Percentiles rank a stretch among this genome's conserved stretches.
Conservation (phyloP, 2,797 vertebrate species). For the Enteromius thamalakanensis region DNA sequence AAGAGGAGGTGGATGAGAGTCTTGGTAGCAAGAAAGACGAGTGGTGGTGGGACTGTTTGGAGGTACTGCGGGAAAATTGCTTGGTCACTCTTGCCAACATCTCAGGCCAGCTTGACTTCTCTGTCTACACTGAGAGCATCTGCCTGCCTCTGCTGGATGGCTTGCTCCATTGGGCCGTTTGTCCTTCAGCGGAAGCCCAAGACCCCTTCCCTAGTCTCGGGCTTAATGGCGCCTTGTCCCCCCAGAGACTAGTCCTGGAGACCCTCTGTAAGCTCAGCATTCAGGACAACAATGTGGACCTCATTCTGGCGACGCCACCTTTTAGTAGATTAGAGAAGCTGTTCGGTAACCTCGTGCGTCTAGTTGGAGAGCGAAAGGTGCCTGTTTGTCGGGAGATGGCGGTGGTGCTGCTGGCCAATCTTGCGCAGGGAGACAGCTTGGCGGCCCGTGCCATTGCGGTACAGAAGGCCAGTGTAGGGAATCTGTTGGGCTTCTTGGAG, state of each 20-base stretch:
- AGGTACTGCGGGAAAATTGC: slow-evolving; percentile 95
- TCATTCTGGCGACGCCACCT: slow-evolving; percentile 95
- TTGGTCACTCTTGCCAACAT: slow-evolving; percentile 97
- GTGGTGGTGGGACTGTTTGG: slow-evolving; percentile 99
- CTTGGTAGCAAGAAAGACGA: slow-evolving; percentile 92
- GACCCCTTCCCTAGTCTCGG: slow-evolving; percentile 96
- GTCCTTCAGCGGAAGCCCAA: slow-evolving; percentile 97
- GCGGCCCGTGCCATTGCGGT: slow-evolving; percentile 92
- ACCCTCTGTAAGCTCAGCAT: slow-evolving; percentile 99
- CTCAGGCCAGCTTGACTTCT: slow-evolving; percentile 97
- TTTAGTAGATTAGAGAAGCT: slow-evolving; percentile 96
- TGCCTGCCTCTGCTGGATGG: slow-evolving; percentile 97
- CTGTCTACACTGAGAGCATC: slow-evolving; percentile 95
- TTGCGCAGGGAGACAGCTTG: slow-evolving; percentile 94
- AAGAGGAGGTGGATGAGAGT: slow-evolving; percentile 94
- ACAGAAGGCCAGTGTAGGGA: slow-evolving; percentile 97
- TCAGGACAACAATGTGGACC: slow-evolving; percentile 99
- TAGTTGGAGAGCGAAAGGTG: slow-evolving; percentile 96
- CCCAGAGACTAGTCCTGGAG: slow-evolving; percentile 98
- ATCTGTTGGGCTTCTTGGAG: slow-evolving; percentile 96
- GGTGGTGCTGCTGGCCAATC: slow-evolving; percentile 96
- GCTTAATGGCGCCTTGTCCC: slow-evolving; percentile 92
- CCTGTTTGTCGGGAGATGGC: slow-evolving; percentile 99
- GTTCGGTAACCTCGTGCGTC: slow-evolving; percentile 94
- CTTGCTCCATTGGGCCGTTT: slow-evolving; percentile 97